phyloP scores from a whole-genome alignment of 2,113 vertebrate genomes.

The Cheilinus undulatus region DNA sequence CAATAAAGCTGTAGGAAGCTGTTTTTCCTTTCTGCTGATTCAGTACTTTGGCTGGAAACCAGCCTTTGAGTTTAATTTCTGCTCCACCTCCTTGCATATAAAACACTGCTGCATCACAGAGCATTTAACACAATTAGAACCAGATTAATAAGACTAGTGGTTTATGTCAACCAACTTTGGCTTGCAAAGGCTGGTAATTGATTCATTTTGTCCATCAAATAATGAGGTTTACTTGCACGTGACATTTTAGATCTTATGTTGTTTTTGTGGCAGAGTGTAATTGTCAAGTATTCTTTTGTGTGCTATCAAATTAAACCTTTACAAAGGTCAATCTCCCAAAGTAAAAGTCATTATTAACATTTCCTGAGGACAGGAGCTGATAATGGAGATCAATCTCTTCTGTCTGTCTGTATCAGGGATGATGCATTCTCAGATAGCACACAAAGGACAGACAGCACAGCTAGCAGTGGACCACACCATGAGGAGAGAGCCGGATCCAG shows the following conservation, averaged over 20 bases:
- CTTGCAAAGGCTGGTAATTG: not conserved
- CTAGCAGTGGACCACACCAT: conserved; percentile 90
- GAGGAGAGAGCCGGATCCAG: conserved; percentile 92
- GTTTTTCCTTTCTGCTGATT: not conserved
- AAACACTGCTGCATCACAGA: conserved; percentile 1
- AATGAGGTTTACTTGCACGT: too few species aligned
- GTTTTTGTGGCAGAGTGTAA: not conserved
- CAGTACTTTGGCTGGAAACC: not conserved
- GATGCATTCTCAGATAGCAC: conserved; percentile 95
- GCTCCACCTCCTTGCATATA: not conserved
- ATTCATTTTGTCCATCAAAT: conserved; percentile 23
- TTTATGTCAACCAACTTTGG: conserved; percentile 12
- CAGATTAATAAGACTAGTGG: conserved; percentile 24
- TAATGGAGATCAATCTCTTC: conserved; percentile 10
- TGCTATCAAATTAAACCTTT: not conserved
- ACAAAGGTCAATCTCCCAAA: not conserved
- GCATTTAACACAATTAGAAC: conserved; percentile 23
- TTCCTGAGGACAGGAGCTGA: not conserved
- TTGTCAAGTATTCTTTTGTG: not conserved
- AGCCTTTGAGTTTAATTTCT: conserved; percentile 27
- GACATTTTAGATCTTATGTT: not conserved
- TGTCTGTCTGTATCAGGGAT: conserved; percentile 85
- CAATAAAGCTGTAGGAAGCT: not conserved
- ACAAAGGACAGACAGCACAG: conserved; percentile 93
- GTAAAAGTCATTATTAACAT: conserved; percentile 3